A percentile compares a stretch with the other conserved stretches of the same genome.
These are phyloP conservation scores for Ellobium chinense DNA, from an alignment of 2,888 invertebrate species.

Conservation along the genomic window DNA sequence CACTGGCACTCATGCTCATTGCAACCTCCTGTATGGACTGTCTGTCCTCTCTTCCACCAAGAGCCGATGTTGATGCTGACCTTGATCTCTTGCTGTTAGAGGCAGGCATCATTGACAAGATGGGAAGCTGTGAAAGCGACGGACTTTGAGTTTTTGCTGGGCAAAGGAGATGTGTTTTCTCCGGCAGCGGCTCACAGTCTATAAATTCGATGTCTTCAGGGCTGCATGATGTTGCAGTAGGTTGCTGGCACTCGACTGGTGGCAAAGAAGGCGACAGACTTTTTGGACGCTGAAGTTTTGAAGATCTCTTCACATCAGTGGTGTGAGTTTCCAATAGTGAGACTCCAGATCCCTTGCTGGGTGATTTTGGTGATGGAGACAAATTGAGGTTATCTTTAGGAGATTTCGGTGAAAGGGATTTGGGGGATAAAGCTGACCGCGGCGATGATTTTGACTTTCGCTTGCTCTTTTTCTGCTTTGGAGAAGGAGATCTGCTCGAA, in stretches of 20 bases:
- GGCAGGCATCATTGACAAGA: neutral
- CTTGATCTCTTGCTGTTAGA: neutral
- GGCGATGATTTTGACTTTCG: no score
- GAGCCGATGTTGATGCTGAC: conserved; percentile 24
- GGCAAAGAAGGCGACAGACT: conserved; percentile 8
- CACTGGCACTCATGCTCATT: neutral
- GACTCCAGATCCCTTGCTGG: neutral
- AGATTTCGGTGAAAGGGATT: no score
- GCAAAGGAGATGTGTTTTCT: neutral
- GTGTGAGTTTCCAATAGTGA: neutral
- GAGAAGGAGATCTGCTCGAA: neutral
- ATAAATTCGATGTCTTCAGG: conserved; percentile 15
- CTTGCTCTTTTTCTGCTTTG: neutral
- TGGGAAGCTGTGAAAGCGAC: conserved; percentile 19
- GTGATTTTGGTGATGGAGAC: neutral
- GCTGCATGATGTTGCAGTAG: neutral
- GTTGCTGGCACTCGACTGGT: neutral
- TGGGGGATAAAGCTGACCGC: no score
- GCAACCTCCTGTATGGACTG: neutral
- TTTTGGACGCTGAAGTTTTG: conserved; percentile 17
- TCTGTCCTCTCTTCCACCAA: neutral
- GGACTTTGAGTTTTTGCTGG: neutral
- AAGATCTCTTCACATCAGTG: neutral
- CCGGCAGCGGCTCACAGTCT: conserved; percentile 8
- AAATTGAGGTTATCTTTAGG: neutral